Evolutionary conservation across 2,113 vertebrate genomes (phyloP), one percentile per base, ranked within the genome.

Genomic region (Xiphorhynchus elegans): DNA sequence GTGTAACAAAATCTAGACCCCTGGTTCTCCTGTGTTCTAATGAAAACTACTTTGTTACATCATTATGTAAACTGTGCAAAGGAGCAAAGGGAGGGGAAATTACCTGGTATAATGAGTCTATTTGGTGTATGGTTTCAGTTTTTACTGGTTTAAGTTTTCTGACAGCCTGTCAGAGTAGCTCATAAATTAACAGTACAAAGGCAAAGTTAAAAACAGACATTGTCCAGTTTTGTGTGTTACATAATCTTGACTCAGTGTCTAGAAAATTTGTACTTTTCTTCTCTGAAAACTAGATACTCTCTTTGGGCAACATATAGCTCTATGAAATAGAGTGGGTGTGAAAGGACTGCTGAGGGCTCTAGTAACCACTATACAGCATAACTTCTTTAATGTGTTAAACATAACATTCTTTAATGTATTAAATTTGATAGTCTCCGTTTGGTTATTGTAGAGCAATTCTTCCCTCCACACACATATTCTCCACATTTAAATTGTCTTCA

Each of bases 401-500:
- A 77, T 60, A 78, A 59, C 31, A 14, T 60, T 16, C 74, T 77
- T 39, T 69, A 93, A 79, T 60, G 33, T 73, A 26, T 62, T 89
- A 47, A 79, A 85, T 94, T 55, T 93, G 10, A 67, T 53, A 81
- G 49, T 55, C 50, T 84, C 23, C 2, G 62, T 73, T 79, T 67
- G 68, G 26, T 70, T 88, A 81, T n/a, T 83, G 49, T 49, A 47
- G 44, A 78, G n/a, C 10, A 89, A 75, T 92, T 84, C 46, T 94
- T 58, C 75, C 67, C 17, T 63, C 13, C 53, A 18, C 49, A 49
- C 7, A 24, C 67, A 39, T 83, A 53, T 42, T 68, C 39, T 82
- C 19, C 19, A 37, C 10, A 24, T 96, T 96, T 90, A 96, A 95
- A 94, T 47, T 85, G 68, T 87, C 84, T 92, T 90, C 26, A 84